Evolutionary conservation across 1,140 invertebrate genomes (phyloP).

Genomic region (Apis cerana): DNA sequence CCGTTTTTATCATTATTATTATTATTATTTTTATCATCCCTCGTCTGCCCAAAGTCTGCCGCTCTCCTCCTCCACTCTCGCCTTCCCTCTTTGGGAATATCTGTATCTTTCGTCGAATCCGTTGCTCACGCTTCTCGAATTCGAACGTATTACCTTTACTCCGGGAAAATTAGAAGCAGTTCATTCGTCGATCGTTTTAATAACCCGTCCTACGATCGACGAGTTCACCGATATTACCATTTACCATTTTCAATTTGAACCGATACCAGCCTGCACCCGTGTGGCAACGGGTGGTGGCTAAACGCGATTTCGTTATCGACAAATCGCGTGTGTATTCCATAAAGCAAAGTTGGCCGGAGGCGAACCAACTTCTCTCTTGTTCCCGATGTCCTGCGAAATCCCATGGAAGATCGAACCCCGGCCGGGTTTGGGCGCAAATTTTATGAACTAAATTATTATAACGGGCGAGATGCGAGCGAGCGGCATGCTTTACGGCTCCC

Average conservation of each 20-base stretch:
- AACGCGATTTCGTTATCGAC: conserved; percentile 33
- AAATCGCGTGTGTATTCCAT: neutral
- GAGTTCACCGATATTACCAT: no score
- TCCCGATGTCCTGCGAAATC: conserved; percentile 28
- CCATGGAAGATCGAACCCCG: conserved; percentile 21
- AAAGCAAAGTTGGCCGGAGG: conserved; percentile 37
- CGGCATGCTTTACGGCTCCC: conserved; percentile 71
- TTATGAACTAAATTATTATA: conserved; percentile 75
- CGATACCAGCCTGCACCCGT: no score
- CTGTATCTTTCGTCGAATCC: neutral
- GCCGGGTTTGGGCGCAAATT: conserved; percentile 61
- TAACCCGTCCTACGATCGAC: no score
- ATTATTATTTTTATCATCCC: neutral
- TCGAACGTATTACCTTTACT: no score
- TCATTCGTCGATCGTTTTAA: no score
- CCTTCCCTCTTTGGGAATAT: neutral
- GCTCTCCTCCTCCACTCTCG: no score
- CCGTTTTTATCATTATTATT: conserved; percentile 20
- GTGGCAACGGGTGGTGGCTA: no score
- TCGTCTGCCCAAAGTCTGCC: conserved; percentile 2
- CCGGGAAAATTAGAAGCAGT: no score
- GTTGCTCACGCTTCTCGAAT: no score
- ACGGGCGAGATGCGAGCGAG: conserved; percentile 60
- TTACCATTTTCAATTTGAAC: no score
- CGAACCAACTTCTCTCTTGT: conserved; percentile 23